Evolutionary conservation across 2,797 vertebrate genomes (phyloP).

Genomic region (Peromyscus melanophrys): DNA sequence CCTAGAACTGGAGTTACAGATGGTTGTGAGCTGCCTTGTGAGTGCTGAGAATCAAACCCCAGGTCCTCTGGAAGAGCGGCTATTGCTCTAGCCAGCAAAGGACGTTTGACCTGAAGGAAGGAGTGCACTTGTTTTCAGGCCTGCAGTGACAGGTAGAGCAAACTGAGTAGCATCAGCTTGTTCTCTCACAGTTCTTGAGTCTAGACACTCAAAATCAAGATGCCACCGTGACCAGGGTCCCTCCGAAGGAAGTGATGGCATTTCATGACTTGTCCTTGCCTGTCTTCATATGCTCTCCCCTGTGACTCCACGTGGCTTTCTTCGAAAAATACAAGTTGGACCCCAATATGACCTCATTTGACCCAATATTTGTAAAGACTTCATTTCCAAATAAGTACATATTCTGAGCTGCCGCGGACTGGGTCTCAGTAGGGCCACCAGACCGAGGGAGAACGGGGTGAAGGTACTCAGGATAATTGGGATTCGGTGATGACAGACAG

Average conservation of each 20-base stretch:
- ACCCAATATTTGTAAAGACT: slow-evolving; percentile 21
- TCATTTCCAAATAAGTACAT: slow-evolving; percentile 51
- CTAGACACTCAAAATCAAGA: not conserved
- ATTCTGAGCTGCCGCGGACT: too few species aligned
- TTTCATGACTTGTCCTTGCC: not conserved
- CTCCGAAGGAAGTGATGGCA: not conserved
- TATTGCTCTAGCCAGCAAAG: too few species aligned
- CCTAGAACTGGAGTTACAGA: not conserved
- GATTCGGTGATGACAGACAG: too few species aligned
- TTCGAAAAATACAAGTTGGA: not conserved
- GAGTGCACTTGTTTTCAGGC: not conserved
- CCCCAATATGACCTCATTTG: not conserved
- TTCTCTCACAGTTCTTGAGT: not conserved
- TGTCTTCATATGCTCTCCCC: not conserved
- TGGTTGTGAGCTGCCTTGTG: not conserved
- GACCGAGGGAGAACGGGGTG: too few species aligned
- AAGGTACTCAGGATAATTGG: too few species aligned
- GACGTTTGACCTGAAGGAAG: not conserved
- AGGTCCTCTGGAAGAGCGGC: not conserved
- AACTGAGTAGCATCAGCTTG: not conserved
- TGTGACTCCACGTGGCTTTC: not conserved
- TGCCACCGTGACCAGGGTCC: not conserved
- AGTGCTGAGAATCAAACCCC: not conserved
- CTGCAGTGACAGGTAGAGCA: not conserved
- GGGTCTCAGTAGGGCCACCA: too few species aligned